phyloP scores from a whole-genome alignment of 2,113 vertebrate genomes.

The Chiloscyllium plagiosum region DNA sequence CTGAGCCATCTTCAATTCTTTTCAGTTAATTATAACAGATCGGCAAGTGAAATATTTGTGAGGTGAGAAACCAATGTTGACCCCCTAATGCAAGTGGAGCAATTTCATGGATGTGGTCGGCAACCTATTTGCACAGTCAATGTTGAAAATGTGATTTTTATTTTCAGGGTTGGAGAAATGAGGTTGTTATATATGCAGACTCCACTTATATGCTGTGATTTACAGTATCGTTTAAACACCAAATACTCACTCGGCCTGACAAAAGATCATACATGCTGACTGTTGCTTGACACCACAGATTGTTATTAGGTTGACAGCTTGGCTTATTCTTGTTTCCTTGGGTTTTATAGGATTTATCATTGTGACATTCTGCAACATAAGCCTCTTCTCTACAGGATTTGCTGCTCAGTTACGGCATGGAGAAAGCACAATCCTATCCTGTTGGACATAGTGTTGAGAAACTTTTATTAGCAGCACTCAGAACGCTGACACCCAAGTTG shows the following conservation, averaged over 20 bases:
- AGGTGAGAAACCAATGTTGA: too few species aligned
- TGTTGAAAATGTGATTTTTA: too few species aligned
- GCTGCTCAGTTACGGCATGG: not conserved
- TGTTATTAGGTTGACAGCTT: not conserved
- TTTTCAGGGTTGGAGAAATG: too few species aligned
- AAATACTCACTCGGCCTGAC: too few species aligned
- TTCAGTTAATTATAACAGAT: too few species aligned
- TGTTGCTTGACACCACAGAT: not conserved
- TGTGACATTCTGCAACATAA: not conserved
- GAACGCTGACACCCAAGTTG: not conserved
- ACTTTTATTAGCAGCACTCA: conserved; percentile 7
- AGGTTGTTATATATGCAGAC: not conserved
- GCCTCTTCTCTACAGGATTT: not conserved
- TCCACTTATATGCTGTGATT: not conserved
- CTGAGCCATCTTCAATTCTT: too few species aligned
- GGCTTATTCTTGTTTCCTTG: not conserved
- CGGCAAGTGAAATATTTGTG: too few species aligned
- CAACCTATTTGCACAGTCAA: too few species aligned
- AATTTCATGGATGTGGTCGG: too few species aligned
- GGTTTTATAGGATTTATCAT: conserved; percentile 5
- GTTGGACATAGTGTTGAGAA: not conserved
- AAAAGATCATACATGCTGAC: not conserved
- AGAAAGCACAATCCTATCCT: not conserved
- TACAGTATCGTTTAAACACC: not conserved
- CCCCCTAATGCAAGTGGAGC: too few species aligned